Conservation (phyloP, 2,797 vertebrate species). For the Crypturellus tataupa region DNA sequence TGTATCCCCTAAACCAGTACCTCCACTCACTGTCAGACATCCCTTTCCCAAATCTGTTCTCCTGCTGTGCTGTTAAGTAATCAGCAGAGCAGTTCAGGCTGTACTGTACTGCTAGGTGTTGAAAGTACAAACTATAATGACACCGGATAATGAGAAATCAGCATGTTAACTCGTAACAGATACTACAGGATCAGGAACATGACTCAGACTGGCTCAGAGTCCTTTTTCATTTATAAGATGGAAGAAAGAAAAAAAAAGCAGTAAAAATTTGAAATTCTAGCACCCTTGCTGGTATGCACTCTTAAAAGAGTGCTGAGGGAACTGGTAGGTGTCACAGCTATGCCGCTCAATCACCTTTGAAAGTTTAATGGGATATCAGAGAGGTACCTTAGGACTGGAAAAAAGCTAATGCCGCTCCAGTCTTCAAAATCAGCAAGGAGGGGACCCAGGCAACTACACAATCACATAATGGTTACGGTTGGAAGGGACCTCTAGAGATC, state of each 20-base stretch:
- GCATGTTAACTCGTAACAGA: background rate
- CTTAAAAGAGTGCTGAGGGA: background rate
- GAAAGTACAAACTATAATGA: background rate
- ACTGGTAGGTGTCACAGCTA: too few relatives aligned
- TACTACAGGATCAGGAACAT: background rate
- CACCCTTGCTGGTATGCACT: background rate
- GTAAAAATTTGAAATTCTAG: background rate
- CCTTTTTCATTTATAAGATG: background rate
- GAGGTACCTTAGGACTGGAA: too few relatives aligned
- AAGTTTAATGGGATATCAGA: too few relatives aligned
- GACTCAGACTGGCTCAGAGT: background rate
- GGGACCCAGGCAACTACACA: too few relatives aligned
- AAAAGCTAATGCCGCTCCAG: too few relatives aligned
- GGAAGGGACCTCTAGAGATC: too few relatives aligned
- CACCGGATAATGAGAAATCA: background rate
- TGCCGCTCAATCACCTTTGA: too few relatives aligned
- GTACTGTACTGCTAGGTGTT: background rate
- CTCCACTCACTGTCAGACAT: background rate
- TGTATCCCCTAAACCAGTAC: background rate
- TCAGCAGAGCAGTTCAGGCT: background rate
- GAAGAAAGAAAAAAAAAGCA: background rate
- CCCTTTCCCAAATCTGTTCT: background rate
- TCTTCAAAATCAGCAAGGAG: too few relatives aligned
- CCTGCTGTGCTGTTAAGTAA: background rate
- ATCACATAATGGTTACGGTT: too few relatives aligned